Conservation (phyloP, 2,113 vertebrate species). For the Agapornis roseicollis region DNA sequence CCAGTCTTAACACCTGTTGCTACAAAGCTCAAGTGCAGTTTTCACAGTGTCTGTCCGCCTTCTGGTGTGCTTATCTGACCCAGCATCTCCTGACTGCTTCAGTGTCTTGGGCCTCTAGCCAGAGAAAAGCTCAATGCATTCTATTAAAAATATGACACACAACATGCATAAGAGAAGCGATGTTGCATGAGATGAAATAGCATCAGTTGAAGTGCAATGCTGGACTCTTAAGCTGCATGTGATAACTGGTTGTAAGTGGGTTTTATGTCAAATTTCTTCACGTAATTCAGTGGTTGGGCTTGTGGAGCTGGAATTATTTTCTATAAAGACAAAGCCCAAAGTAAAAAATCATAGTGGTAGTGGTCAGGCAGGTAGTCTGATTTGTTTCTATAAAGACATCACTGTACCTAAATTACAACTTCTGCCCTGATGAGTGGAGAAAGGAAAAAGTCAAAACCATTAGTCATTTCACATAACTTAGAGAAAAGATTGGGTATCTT, state of each 20-base stretch:
- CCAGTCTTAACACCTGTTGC: not conserved
- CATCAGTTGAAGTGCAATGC: not conserved
- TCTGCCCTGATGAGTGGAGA: not conserved
- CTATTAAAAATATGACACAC: not conserved
- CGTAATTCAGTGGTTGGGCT: accelerated
- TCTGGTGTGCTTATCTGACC: not conserved
- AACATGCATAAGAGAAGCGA: not conserved
- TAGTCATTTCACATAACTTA: not conserved
- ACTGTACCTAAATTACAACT: not conserved
- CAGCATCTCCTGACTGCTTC: not conserved
- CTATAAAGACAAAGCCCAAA: not conserved
- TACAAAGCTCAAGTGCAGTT: not conserved
- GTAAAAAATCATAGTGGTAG: not conserved
- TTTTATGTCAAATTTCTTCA: not conserved
- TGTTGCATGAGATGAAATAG: not conserved
- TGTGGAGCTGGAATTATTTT: not conserved
- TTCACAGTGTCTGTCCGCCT: not conserved
- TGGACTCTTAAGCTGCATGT: not conserved
- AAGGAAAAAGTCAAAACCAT: not conserved
- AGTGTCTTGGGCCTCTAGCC: not conserved
- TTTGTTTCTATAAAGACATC: not conserved
- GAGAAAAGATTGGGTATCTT: not conserved
- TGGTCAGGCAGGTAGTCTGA: not conserved
- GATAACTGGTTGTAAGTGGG: not conserved
- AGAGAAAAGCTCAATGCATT: not conserved